Percentiles rank a stretch among this genome's conserved stretches.
phyloP scores from a whole-genome alignment of 1,140 invertebrate species.

The Radopholus similis region DNA sequence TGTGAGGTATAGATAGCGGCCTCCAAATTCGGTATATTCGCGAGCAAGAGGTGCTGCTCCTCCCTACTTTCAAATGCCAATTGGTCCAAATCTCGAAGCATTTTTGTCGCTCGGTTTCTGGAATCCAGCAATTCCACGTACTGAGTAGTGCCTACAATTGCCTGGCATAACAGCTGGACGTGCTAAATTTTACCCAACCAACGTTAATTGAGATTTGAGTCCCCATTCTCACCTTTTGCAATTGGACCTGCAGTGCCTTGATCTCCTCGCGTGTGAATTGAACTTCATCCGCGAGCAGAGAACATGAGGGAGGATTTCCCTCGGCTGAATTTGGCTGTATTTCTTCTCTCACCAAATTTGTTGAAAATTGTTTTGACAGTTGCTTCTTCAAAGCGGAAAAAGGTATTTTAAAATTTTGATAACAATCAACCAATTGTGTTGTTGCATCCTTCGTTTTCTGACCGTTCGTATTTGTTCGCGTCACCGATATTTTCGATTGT shows the following conservation, averaged over 20 bases:
- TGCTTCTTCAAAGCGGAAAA: too few relatives aligned
- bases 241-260: conserved; percentile 29
- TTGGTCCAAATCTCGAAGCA: conserved; percentile 40
- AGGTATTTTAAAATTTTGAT: too few relatives aligned
- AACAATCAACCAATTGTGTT: too few relatives aligned
- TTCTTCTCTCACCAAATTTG: too few relatives aligned
- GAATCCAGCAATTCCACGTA: conserved; percentile 1
- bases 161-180: conserved; percentile 35
- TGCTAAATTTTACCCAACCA: too few relatives aligned
- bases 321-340: too few relatives aligned
- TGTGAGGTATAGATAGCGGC: conserved; percentile 24
- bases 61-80: conserved; percentile 19
- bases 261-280: conserved; percentile 23
- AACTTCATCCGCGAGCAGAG: neutral
- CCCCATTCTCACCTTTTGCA: conserved; percentile 37
- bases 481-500: too few relatives aligned
- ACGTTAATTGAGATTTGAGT: neutral
- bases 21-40: conserved; percentile 22
- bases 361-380: too few relatives aligned
- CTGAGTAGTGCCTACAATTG: conserved; percentile 32
- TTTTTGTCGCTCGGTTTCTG: conserved; percentile 22
- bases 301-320: conserved; percentile 3
- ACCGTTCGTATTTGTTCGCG: neutral
- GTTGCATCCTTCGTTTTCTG: neutral
- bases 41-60: conserved; percentile 30